Percentiles rank a stretch among this genome's conserved stretches.
These are phyloP conservation scores for Ephialtes manifestator DNA, from an alignment of 2,888 invertebrate species.

Conservation along the genomic window DNA sequence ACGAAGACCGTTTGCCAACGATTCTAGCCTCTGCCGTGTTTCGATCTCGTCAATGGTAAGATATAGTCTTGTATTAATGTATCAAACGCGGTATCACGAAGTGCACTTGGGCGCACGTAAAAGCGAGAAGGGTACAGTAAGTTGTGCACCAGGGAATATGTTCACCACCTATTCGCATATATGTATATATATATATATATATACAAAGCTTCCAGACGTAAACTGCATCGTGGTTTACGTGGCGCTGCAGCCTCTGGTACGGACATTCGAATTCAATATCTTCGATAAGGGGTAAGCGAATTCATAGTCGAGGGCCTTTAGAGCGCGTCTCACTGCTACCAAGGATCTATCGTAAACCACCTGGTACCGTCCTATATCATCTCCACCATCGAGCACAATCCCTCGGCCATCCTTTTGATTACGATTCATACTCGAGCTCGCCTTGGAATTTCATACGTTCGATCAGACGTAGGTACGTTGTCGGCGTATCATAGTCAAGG, in stretches of 20 bases:
- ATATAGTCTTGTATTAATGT: not conserved
- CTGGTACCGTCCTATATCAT: slow-evolving; percentile 16
- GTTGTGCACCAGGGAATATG: not conserved
- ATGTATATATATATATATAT: not conserved
- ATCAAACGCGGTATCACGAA: not conserved
- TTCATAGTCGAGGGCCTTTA: slow-evolving; percentile 58
- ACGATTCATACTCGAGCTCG: slow-evolving; percentile 42
- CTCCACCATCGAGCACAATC: slow-evolving; percentile 29
- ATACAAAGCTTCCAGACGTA: not conserved
- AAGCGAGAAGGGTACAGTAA: not conserved
- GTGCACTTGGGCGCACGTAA: not conserved
- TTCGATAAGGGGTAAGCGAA: slow-evolving; percentile 53
- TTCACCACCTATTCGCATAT: not conserved
- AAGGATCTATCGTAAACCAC: slow-evolving; percentile 51
- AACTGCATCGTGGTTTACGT: slow-evolving; percentile 12
- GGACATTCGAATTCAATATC: slow-evolving; percentile 64
- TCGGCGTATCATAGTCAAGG: slow-evolving; percentile 4
- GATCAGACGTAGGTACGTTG: slow-evolving; percentile 20
- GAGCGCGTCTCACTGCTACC: slow-evolving; percentile 42
- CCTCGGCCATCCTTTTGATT: slow-evolving; percentile 48
- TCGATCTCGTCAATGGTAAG: not conserved
- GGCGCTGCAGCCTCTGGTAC: slow-evolving; percentile 7
- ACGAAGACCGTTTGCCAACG: not conserved
- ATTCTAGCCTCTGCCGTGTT: not conserved
- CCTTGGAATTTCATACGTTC: slow-evolving; percentile 48